Conservation (phyloP, 2,888 invertebrate species). For the Parnassius orleans region DNA sequence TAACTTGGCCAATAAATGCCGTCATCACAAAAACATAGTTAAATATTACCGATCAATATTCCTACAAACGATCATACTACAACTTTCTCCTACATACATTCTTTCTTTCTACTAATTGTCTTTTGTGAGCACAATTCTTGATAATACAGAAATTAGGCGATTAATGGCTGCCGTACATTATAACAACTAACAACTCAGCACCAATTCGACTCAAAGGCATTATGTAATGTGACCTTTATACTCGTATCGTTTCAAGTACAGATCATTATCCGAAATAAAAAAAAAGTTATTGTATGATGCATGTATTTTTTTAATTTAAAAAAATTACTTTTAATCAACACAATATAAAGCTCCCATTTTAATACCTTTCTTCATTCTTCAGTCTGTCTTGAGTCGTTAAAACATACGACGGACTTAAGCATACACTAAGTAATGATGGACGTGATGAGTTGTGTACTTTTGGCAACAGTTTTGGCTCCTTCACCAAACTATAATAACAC, state of each 20-base stretch:
- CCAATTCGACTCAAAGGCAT: no score
- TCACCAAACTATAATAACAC: constrained; percentile 55
- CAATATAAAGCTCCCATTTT: no score
- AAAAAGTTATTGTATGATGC: no score
- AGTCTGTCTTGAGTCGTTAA: no score
- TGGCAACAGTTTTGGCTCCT: constrained; percentile 77
- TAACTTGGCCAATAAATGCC: constrained; percentile 76
- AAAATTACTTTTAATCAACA: no score
- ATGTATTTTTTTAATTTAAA: no score
- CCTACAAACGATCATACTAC: constrained; percentile 45
- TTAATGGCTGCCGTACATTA: constrained; percentile 9
- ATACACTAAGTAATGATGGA: constrained; percentile 45
- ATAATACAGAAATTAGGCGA: constrained; percentile 42
- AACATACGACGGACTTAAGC: constrained; percentile 11
- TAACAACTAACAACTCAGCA: no score
- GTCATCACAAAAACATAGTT: constrained; percentile 61
- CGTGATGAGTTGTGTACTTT: constrained; percentile 59
- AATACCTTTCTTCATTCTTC: no score
- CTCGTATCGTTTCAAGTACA: no score
- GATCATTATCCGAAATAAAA: no score
- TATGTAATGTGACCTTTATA: no score
- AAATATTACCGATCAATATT: constrained; percentile 41
- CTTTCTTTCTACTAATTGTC: constrained; percentile 61
- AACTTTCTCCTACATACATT: constrained; percentile 45
- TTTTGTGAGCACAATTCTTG: constrained; percentile 71